These are phyloP conservation scores for Chaenogobius annularis DNA, from an alignment of 2,113 vertebrate genomes.

Conservation along the genomic window DNA sequence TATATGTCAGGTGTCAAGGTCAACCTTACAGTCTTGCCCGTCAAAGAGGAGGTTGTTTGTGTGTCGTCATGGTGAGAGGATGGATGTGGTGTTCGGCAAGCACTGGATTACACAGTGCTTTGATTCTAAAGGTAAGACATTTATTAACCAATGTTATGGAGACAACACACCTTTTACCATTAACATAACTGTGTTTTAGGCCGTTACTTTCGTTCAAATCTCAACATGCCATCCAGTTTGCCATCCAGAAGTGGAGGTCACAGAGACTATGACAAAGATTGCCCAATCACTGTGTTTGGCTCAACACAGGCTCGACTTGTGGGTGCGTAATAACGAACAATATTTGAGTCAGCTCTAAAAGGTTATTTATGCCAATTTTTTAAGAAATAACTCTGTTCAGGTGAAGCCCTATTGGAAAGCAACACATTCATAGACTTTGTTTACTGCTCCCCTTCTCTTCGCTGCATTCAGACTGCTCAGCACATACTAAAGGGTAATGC, in stretches of 20 bases:
- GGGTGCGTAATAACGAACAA: constrained; percentile 48
- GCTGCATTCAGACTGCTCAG: constrained; percentile 96
- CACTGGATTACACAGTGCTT: constrained; percentile 97
- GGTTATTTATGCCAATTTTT: background rate
- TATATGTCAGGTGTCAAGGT: constrained; percentile 78
- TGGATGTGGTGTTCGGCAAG: constrained; percentile 98
- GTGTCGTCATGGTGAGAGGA: constrained; percentile 95
- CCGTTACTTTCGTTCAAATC: constrained; percentile 91
- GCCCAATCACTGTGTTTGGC: constrained; percentile 95
- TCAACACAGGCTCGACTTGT: constrained; percentile 92
- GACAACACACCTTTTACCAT: background rate
- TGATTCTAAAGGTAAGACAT: constrained; percentile 88
- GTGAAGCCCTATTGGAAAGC: constrained; percentile 92
- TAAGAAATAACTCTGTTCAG: constrained; percentile 60
- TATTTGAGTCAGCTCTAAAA: background rate
- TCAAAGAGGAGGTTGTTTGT: constrained; percentile 92
- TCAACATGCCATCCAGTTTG: constrained; percentile 93
- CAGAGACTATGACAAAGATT: constrained; percentile 94
- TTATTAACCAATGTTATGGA: constrained; percentile 17
- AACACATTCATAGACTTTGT: constrained; percentile 86
- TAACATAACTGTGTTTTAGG: constrained; percentile 69
- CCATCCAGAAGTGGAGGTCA: constrained; percentile 86
- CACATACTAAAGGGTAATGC: constrained; percentile 90
- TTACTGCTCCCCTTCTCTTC: constrained; percentile 94
- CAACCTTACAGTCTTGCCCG: constrained; percentile 77